Evolutionary conservation across 2,113 vertebrate genomes (phyloP), one percentile per base, ranked within the genome.

Genomic region (Heptranchias perlo): DNA sequence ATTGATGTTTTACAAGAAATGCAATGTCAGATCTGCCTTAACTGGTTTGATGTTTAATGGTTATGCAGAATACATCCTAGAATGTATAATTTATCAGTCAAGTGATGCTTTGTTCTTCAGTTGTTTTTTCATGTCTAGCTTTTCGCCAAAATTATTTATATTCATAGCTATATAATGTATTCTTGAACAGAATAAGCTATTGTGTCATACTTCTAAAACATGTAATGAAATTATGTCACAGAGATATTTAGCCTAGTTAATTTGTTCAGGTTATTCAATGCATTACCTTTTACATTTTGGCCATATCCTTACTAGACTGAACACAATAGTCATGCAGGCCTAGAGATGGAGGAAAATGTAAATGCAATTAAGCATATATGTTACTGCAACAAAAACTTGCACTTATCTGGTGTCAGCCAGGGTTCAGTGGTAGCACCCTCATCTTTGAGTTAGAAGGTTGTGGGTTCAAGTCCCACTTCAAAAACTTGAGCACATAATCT

Each of bases 1-100:
- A 69, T 95, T 69, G 64, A 95, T 95, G 94, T 95, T 95, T 95
- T 95, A 69, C 94, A 52, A 67, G 64, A 69, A 69, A 69, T 28
- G 47, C 65, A 31, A 35, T 95, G 94, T 69, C 94, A 95, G 44
- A 95, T 31, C 94, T 69, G 64, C 23, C 52, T 73, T 49, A 95
- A 95, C 94, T 52, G 65, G 65, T 52, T 95, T 95, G 94, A 95
- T 95, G 65, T 69, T 73, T 69, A 69, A 95, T 73, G 47, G 23
- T 95, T 58, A 69, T 95, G 64, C 47, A 69, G 94, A 73, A 52
- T 49, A 95, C 65, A 73, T 95, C 65, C 65, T 52, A 65, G 64
- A 69, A 95, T 95, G 65, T 69, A 49, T 95, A 95, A 69, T 69
- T 67, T 95, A 95, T 95, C 44, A 95, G 44, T 35, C 65, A 69